Conservation (phyloP, 2,113 vertebrate species). For the Ciconia stormi region DNA sequence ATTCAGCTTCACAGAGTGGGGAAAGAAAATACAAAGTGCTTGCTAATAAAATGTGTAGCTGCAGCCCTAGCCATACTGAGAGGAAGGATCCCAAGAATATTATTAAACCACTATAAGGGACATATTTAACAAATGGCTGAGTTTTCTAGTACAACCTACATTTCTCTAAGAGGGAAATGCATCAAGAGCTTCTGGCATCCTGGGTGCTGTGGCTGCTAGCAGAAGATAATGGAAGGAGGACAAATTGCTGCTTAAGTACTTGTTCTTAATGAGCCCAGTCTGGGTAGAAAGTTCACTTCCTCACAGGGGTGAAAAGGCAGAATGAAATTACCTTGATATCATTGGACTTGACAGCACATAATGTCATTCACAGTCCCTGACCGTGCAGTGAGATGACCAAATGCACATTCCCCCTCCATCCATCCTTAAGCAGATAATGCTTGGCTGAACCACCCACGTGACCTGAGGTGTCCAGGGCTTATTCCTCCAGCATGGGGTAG, state of each 20-base stretch:
- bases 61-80: background rate
- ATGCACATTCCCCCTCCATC: background rate
- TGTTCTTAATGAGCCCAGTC: background rate
- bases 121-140: background rate
- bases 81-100: background rate
- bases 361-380: background rate
- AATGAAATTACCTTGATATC: background rate
- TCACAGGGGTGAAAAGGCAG: background rate
- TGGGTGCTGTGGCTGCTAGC: background rate
- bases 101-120: background rate
- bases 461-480: background rate
- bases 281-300: background rate
- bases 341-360: background rate
- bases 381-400: background rate
- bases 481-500: too few species aligned
- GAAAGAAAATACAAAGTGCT: background rate
- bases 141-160: background rate
- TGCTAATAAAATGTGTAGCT: background rate
- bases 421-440: background rate
- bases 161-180: background rate
- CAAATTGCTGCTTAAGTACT: background rate
- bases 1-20: too few species aligned
- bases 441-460: fast-evolving
- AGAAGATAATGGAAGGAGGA: background rate
- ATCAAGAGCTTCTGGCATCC: background rate